Evolutionary conservation across 2,888 invertebrate genomes (phyloP), one percentile per base, ranked within the genome.

Genomic region (Hanleya hanleyi): DNA sequence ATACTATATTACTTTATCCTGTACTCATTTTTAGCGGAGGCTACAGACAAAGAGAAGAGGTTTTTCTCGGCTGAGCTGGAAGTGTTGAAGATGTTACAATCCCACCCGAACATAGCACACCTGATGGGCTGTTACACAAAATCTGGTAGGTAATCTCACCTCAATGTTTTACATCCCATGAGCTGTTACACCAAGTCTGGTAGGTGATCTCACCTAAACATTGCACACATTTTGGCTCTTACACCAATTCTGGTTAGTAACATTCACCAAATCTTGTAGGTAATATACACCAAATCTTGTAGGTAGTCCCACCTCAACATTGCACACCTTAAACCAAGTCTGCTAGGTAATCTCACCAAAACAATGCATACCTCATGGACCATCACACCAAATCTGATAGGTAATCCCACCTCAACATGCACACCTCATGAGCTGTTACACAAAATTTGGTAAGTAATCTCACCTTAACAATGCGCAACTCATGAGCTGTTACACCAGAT

Each of bases 21-120:
- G n/a, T n/a, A 35, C 22, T 65, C 32, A 71, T 29, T 71, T 78
- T 5, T 75, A 86, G 87, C 80, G 64, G 85, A 86, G 69, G 84
- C 87, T 1, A 80, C 80, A 35, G 86, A 86, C 26, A 83, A 83
- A 57, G 87, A 86, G 67, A 79, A 83, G 35, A 84, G 82, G 68
- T 86, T 85, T 79, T 87, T 85, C 72, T 76, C 83, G 12, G 83
- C 84, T 6, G 86, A 87, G 70, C 75, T 87, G 73, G 86, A 86
- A 73, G 86, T 87, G 6, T 57, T 86, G 75, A 87, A 87, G 73
- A 85, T 85, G 77, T 70, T 86, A 64, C 85, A 85, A 37, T 75
- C 84, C 15, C 86, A 87, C 66, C 81, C 81, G 18, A 86, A 86
- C 79, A 78, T 87, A n/a, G 77, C 86, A 37, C 77, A 81, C 7